Percentiles rank a stretch among this genome's conserved stretches.
phyloP scores from a whole-genome alignment of 2,888 invertebrate genomes.

The Hirtodrosophila alboralis region DNA sequence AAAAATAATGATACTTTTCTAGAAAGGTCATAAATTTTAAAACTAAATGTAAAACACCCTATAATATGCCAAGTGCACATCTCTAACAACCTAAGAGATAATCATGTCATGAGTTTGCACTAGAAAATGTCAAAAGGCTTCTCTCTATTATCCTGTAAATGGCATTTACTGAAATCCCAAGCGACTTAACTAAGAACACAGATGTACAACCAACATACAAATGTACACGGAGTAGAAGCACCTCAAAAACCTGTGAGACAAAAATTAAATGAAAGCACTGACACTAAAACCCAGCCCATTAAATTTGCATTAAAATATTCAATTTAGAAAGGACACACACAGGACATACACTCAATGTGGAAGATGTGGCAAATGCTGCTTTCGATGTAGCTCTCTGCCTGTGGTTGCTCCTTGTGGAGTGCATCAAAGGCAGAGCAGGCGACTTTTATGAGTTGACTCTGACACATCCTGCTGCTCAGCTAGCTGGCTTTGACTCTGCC shows the following conservation, averaged over 20 bases:
- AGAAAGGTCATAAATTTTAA: no score
- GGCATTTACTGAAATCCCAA: constrained; percentile 36
- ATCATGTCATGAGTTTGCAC: no score
- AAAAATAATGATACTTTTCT: no score
- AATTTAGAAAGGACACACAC: constrained; percentile 49
- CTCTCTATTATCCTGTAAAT: constrained; percentile 29
- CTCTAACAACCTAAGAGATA: no score
- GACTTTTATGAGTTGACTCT: constrained; percentile 58
- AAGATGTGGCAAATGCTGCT: constrained; percentile 36
- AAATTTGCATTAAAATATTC: constrained; percentile 76
- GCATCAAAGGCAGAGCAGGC: constrained; percentile 56
- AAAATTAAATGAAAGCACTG: constrained; percentile 61
- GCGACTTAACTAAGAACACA: constrained; percentile 5
- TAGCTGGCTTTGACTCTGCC: constrained; percentile 35
- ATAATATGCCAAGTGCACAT: no score
- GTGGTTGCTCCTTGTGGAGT: constrained; percentile 20
- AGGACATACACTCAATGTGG: constrained; percentile 1
- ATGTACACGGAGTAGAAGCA: no score
- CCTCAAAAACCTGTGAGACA: constrained; percentile 40
- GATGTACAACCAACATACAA: neutral
- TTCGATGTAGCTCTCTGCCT: constrained; percentile 12
- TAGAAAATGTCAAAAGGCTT: constrained; percentile 21
- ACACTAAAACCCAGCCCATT: constrained; percentile 52
- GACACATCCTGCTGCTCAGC: constrained; percentile 62
- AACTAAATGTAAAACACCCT: no score